phyloP scores from a whole-genome alignment of 2,888 invertebrate genomes.

The Campopleginae sp. region DNA sequence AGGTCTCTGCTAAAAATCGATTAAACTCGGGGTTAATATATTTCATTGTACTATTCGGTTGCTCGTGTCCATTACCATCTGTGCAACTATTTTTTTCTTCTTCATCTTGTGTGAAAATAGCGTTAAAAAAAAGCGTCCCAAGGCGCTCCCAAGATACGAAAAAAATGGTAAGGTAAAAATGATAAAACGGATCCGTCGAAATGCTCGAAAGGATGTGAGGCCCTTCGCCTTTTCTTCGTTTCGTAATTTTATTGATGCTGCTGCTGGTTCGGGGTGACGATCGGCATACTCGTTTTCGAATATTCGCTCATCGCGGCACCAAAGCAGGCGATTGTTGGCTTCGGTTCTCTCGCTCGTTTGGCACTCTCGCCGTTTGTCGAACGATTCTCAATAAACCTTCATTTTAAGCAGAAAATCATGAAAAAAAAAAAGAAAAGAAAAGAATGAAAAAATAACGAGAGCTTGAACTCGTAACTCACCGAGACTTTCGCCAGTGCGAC shows the following conservation, averaged over 20 bases:
- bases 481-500: constrained; percentile 74
- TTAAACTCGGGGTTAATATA: not conserved
- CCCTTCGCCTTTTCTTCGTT: not conserved
- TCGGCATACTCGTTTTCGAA: constrained; percentile 11
- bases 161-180: not conserved
- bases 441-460: constrained; percentile 4
- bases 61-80: not conserved
- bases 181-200: not conserved
- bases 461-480: constrained; percentile 71
- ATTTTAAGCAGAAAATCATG: not conserved
- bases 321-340: constrained; percentile 26
- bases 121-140: not conserved
- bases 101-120: not conserved
- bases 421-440: constrained; percentile 1
- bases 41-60: not conserved
- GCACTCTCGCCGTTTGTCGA: constrained; percentile 52
- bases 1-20: not conserved
- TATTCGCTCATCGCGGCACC: constrained; percentile 1
- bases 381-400: constrained; percentile 64
- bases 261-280: not conserved
- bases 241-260: not conserved
- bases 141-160: not conserved
- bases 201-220: not conserved
- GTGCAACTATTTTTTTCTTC: not conserved
- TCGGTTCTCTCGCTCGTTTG: constrained; percentile 48